Evolutionary conservation across 2,888 invertebrate species (phyloP).

Genomic region (Quadroppia sp.): DNA sequence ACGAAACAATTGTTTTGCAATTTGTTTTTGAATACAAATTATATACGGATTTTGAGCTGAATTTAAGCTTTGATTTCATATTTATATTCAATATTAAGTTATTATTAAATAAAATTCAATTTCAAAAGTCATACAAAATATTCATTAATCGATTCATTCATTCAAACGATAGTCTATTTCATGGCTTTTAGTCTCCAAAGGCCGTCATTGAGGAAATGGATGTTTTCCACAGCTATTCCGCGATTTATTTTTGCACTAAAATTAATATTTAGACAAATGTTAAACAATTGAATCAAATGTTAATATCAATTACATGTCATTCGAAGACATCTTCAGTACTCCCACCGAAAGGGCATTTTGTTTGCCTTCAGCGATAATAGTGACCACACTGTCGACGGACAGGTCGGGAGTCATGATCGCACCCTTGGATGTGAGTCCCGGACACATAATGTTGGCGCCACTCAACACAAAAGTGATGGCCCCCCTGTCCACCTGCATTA

Average conservation of each 20-base stretch:
- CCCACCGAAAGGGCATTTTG: conserved; percentile 95
- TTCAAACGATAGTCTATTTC: conserved; percentile 60
- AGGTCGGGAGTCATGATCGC: conserved; percentile 79
- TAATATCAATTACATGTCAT: conserved; percentile 74
- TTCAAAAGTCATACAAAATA: conserved; percentile 49
- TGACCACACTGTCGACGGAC: conserved; percentile 64
- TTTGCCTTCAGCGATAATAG: conserved; percentile 98
- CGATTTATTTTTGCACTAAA: conserved; percentile 85
- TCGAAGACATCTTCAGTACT: conserved; percentile 80
- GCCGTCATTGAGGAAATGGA: conserved; percentile 97
- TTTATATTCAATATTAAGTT: conserved; percentile 6
- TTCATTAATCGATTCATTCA: neutral
- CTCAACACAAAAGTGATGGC: conserved; percentile 97
- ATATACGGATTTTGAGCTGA: neutral
- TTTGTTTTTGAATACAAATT: conserved; percentile 28
- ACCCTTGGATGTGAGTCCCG: conserved; percentile 95
- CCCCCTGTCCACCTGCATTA: conserved; percentile 97
- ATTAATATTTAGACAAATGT: too few relatives aligned
- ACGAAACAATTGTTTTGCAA: conserved; percentile 16
- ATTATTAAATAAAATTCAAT: conserved; percentile 15
- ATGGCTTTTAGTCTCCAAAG: conserved; percentile 96
- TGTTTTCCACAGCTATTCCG: conserved; percentile 95
- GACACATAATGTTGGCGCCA: conserved; percentile 99
- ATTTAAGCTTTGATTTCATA: neutral
- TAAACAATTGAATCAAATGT: neutral